Percentiles rank a stretch among this genome's conserved stretches.
These are phyloP conservation scores for Adelosebastes latens DNA, from an alignment of 2,797 vertebrate genomes.

Conservation along the genomic window DNA sequence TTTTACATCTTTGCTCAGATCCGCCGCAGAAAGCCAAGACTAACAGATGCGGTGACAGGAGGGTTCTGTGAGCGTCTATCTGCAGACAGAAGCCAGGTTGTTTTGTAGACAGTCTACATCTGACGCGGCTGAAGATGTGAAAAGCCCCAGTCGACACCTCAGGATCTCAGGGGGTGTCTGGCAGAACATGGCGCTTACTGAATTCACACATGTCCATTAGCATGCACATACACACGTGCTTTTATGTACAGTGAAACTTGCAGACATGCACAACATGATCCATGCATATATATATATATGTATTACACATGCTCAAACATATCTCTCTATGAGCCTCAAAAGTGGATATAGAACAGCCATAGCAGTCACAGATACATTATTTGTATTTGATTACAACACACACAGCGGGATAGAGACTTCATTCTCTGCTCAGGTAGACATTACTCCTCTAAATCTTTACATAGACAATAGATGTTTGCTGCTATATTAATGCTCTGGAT, in stretches of 20 bases:
- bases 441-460: no score
- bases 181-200: constrained; percentile 34
- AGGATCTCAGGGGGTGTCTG: constrained; percentile 54
- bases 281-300: not conserved
- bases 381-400: no score
- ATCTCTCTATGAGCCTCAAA: not conserved
- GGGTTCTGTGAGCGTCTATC: constrained; percentile 18
- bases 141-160: constrained; percentile 61
- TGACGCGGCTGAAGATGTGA: constrained; percentile 39
- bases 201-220: constrained; percentile 44
- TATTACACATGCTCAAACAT: not conserved
- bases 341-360: not conserved
- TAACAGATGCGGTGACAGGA: constrained; percentile 52
- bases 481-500: no score
- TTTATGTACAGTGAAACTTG: not conserved
- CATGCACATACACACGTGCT: not conserved
- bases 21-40: constrained; percentile 33
- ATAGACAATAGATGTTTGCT: no score
- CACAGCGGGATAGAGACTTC: no score
- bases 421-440: no score
- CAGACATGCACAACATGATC: not conserved
- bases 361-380: not conserved
- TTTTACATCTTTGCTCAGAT: not conserved
- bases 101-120: constrained; percentile 35
- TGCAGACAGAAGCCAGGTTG: constrained; percentile 36